phyloP scores from a whole-genome alignment of 2,797 vertebrate species.

The Eulemur rubriventer region DNA sequence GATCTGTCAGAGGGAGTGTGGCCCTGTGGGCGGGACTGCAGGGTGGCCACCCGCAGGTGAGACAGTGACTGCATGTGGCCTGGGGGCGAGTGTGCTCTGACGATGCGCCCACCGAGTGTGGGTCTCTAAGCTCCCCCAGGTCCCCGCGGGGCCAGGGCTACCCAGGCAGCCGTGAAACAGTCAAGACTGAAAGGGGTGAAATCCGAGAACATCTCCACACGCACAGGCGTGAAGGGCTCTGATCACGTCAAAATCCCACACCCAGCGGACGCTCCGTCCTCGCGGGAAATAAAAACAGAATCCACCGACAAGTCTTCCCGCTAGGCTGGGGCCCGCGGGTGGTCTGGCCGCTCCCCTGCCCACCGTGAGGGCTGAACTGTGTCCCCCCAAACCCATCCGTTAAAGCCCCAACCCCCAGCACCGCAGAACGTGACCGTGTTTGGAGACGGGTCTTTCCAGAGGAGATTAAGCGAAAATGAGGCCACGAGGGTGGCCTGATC shows the following conservation, averaged over 20 bases:
- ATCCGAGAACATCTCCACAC: not conserved
- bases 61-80: not conserved
- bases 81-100: not conserved
- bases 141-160: not conserved
- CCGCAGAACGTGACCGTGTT: not conserved
- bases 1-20: not conserved
- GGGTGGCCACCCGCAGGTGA: not conserved
- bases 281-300: not conserved
- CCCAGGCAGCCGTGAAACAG: accelerated
- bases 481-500: not conserved
- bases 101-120: not conserved
- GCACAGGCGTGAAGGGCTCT: not conserved
- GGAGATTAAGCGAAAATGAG: not conserved
- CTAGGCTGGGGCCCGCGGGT: accelerated
- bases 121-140: not conserved
- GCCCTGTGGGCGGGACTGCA: not conserved
- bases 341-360: not conserved
- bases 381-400: not conserved
- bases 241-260: not conserved
- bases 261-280: accelerated
- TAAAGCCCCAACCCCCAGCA: not conserved
- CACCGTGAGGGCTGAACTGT: not conserved
- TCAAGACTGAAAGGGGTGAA: not conserved
- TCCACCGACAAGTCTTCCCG: accelerated
- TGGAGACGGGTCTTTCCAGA: not conserved